Conservation (phyloP, 2,888 invertebrate species). For the Perdita meconis region DNA sequence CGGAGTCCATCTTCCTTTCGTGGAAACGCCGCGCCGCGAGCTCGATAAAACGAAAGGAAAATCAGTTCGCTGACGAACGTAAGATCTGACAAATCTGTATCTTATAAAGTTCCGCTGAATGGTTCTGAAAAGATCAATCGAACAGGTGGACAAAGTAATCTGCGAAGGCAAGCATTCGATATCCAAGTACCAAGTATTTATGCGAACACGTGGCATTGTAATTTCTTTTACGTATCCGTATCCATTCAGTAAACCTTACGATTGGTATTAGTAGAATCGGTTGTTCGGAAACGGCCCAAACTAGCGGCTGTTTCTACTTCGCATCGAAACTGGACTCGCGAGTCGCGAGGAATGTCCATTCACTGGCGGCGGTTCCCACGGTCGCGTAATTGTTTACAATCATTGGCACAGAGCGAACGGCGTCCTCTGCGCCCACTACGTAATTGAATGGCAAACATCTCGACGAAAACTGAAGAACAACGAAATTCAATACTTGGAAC, state of each 20-base stretch:
- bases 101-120: neutral
- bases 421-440: too few species aligned
- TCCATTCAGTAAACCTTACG: too few species aligned
- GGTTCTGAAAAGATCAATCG: neutral
- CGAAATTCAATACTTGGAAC: too few species aligned
- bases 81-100: neutral
- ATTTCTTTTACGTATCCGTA: too few species aligned
- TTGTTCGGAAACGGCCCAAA: neutral
- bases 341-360: constrained; percentile 17
- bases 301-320: constrained; percentile 20
- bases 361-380: constrained; percentile 32
- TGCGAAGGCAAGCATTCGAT: too few species aligned
- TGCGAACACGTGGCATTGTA: too few species aligned
- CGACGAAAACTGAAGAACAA: neutral
- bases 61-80: constrained; percentile 7
- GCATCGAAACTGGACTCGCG: neutral
- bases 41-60: constrained; percentile 21
- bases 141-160: too few species aligned
- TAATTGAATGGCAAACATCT: constrained; percentile 1
- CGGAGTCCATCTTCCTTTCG: neutral
- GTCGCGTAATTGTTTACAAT: constrained; percentile 28
- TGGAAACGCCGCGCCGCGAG: neutral
- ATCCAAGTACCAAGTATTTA: too few species aligned
- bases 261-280: neutral
- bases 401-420: neutral